Evolutionary conservation across 1,140 invertebrate species (phyloP), one percentile per base, ranked within the genome.

Genomic region (Sitophilus oryzae): DNA sequence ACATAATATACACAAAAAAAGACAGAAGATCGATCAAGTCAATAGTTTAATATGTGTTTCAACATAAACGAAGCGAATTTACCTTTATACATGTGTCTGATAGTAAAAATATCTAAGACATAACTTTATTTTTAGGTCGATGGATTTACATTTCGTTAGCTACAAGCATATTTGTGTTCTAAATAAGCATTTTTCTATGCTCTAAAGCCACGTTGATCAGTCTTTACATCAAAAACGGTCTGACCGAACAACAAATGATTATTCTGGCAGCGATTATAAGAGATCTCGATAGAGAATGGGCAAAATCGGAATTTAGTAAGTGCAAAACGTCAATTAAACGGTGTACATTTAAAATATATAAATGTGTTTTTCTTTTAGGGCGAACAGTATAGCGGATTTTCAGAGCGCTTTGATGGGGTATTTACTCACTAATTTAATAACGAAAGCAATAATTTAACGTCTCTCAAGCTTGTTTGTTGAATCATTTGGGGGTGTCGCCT

Each of bases 371-470:
- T 43, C 22, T 30, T 67, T 74, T 46, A 56, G 84, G 84, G 85
- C 15, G 88, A 86, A 59, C 76, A 89, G 61, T 91, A 89, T 71
- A 76, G 79, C 4, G 80, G 88, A 63, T 91, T 91, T 75, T 89
- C 88, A 11, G 77, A 82, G 84, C 51, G 82, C 86, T 19, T 70
- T 91, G 15, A 86, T 86, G 52, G 82, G 85, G 52, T 86, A 19
- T 91, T 91, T 65, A 83, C 89, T 6, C 91, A 94, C 86, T 70
- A 91, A 90, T 73, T 73, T 93, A 30, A 77, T 93, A 22, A 88
- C 89, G 0, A 81, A 88, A 47, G 81, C 21, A 82, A 81, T 55
- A 77, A 82, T 34, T 68, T 93, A 4, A 81, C 83, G 65, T 73
- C 78, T 19, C 66, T 91, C 81, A 91, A 74, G 82, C 85, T 22